These are phyloP conservation scores for Endomychus coccineus DNA, from an alignment of 2,888 invertebrate genomes.

Conservation along the genomic window DNA sequence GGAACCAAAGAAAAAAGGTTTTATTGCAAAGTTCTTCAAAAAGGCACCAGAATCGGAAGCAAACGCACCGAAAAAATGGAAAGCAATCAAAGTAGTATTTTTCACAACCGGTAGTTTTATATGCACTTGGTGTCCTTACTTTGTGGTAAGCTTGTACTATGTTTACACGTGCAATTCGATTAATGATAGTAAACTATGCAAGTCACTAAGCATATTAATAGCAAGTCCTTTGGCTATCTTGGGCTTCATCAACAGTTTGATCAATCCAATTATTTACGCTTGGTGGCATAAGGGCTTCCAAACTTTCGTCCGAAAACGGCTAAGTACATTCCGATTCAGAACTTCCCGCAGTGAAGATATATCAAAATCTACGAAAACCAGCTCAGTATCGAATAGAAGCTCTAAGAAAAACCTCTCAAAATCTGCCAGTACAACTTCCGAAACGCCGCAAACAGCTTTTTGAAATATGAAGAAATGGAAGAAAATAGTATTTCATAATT, in stretches of 20 bases:
- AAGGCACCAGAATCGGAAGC: conserved; percentile 21
- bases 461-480: too few species aligned
- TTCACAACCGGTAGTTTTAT: conserved; percentile 55
- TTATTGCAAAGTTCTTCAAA: conserved; percentile 24
- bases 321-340: conserved; percentile 25
- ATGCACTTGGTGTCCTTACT: conserved; percentile 57
- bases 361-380: too few species aligned
- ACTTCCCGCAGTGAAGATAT: conserved; percentile 8
- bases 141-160: conserved; percentile 50
- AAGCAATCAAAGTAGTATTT: conserved; percentile 55
- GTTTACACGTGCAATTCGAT: conserved; percentile 37
- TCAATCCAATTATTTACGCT: conserved; percentile 61
- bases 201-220: conserved; percentile 46
- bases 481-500: too few species aligned
- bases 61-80: conserved; percentile 48
- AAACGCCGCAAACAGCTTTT: too few species aligned
- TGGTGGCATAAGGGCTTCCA: conserved; percentile 67
- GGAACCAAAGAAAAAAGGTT: conserved; percentile 17
- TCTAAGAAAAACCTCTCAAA: too few species aligned
- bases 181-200: conserved; percentile 40
- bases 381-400: too few species aligned
- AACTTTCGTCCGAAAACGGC: conserved; percentile 43
- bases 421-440: too few species aligned
- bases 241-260: conserved; percentile 54
- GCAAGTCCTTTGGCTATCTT: conserved; percentile 54